phyloP scores from a whole-genome alignment of 2,113 vertebrate species.

The Alexandromys fortis region DNA sequence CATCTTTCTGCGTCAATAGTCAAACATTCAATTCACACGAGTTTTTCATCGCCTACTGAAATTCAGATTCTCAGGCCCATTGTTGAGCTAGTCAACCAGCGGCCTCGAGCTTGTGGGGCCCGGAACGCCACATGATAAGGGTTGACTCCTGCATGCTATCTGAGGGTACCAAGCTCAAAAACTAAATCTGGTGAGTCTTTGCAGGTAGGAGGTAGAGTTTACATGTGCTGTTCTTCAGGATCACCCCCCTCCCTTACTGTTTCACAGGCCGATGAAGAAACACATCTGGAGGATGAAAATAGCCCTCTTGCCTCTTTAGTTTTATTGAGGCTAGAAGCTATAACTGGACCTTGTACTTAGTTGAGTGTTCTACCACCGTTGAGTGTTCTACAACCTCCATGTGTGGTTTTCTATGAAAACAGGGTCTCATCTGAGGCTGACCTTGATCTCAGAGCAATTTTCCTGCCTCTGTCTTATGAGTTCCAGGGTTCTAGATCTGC shows the following conservation, averaged over 20 bases:
- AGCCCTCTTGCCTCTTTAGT: neutral
- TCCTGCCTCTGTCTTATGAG: neutral
- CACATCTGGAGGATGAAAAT: neutral
- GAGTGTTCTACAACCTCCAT: neutral
- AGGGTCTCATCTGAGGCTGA: neutral
- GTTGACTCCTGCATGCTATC: neutral
- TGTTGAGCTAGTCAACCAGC: neutral
- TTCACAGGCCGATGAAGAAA: neutral
- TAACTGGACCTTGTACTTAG: neutral
- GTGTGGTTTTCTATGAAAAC: neutral
- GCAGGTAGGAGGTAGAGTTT: neutral
- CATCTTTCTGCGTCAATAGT: fast-evolving
- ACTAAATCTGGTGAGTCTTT: neutral
- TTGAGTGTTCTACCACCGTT: neutral
- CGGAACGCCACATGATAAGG: neutral
- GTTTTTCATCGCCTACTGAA: neutral
- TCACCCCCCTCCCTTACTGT: no score
- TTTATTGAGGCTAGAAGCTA: neutral
- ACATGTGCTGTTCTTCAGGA: neutral
- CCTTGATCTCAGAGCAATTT: neutral
- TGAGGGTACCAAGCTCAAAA: neutral
- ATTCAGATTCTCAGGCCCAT: neutral
- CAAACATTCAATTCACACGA: fast-evolving
- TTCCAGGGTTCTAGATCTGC: neutral
- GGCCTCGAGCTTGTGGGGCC: neutral